Conservation (phyloP, 1,140 invertebrate species). For the Nasonia giraulti region DNA sequence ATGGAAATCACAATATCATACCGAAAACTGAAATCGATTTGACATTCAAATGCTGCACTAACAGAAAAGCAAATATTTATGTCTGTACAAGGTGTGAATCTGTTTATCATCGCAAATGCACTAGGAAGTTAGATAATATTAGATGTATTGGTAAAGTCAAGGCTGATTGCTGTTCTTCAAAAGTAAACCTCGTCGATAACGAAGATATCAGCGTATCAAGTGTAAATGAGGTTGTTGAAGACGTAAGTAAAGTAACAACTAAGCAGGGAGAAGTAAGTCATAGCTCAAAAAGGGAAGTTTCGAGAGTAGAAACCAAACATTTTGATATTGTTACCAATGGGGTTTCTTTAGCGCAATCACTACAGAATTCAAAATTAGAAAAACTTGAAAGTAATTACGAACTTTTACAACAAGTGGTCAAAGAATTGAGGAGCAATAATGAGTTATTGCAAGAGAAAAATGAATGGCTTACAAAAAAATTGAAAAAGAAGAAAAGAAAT, state of each 20-base stretch:
- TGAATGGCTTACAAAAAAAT: constrained; percentile 29
- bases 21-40: neutral
- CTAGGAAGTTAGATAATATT: constrained; percentile 33
- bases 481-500: constrained; percentile 46
- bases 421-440: constrained; percentile 39
- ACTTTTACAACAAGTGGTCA: constrained; percentile 39
- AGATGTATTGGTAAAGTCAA: constrained; percentile 30
- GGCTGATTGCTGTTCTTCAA: constrained; percentile 28
- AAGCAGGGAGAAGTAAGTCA: constrained; percentile 35
- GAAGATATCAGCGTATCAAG: constrained; percentile 17
- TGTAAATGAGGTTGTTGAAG: constrained; percentile 21
- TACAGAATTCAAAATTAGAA: constrained; percentile 39
- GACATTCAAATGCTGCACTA: constrained; percentile 50
- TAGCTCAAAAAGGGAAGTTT: constrained; percentile 37
- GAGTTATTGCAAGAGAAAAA: constrained; percentile 42
- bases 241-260: constrained; percentile 1
- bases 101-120: constrained; percentile 49
- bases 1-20: constrained; percentile 16
- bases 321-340: constrained; percentile 32
- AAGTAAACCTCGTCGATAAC: neutral
- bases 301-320: neutral
- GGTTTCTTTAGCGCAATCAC: constrained; percentile 4
- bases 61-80: constrained; percentile 51
- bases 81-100: constrained; percentile 45
- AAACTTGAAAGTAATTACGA: constrained; percentile 37